Base-by-base conservation (phyloP, 2,797 vertebrate genomes). In the Mormyrops attenuatus region DNA sequence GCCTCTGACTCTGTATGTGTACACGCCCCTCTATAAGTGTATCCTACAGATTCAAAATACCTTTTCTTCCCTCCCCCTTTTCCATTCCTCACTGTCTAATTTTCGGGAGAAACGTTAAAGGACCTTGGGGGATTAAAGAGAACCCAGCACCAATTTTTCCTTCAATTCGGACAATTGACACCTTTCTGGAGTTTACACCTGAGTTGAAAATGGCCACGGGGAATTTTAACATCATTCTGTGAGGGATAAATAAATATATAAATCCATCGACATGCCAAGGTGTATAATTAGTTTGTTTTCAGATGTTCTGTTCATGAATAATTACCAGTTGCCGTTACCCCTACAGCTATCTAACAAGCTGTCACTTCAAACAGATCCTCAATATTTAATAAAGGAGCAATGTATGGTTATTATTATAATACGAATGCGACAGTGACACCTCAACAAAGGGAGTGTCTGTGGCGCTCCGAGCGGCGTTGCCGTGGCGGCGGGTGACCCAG, bases 251-350 rank as follows among this genome's bases (percentile, higher is more conserved):
- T 90, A 91, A 90, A 92, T 90, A 90, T 91, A 91, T 92, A 90
- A 95, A 94, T 94, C 94, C 85, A 63, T 84, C 88, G 92, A 94
- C 94, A 94, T 96, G 95, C 95, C 95, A 96, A 96, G 95, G 95
- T 96, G 94, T 96, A 95, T 95, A 95, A 96, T 96, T 96, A 96
- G 95, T 96, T 96, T 96, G 95, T 96, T 97, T 97, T 97, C 96
- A 96, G 95, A 95, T 95, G 95, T 96, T 95, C 94, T 93, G 94
- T 95, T 96, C 96, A 97, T 97, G 96, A 97, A 97, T 97, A 97
- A 96, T 97, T 96, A 97, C 94, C 95, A 95, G 93, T 93, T 94
- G 94, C 95, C 92, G 94, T 96, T 97, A 95, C 96, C 90, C 96
- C 96, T 96, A 95, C 96, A 97, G 96, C 96, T 95, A 97, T 95